Base-by-base conservation (phyloP, 2,113 vertebrate genomes). In the Pluvianellus socialis region DNA sequence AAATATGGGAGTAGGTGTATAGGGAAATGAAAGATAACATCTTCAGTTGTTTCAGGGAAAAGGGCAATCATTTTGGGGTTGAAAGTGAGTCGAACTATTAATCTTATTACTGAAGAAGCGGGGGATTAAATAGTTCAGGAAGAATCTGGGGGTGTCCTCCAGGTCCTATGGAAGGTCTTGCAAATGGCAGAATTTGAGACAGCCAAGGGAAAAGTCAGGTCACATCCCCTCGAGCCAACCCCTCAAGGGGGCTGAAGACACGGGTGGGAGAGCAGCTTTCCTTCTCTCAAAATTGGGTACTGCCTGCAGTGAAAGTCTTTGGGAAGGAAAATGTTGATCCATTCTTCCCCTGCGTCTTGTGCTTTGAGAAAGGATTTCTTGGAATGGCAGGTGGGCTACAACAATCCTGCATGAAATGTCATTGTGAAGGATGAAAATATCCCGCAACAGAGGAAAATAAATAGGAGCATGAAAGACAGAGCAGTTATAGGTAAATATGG, bases 11-110 rank as follows among this genome's bases (percentile, higher is more conserved):
- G 91, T 94, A 87, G 91, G 73, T 92, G 93, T 80, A 71, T 24
- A 79, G 84, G 93, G 95, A 96, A 96, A 92, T 47, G 68, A 72
- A 77, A 89, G 95, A 96, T 96, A 97, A 89, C 28, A 97, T 95
- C 95, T 87, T 32, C 23, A 59, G 44, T 84, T 72, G 66, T 95
- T 95, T 95, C 89, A 87, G 93, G 84, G 94, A 87, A 96, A 96
- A 96, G 87, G 94, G 91, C 94, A 86, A 88, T 68, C 40, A 4
- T 74, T 84, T 96, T 68, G 61, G 79, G 61, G 56, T 35, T 94
- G 79, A 89, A 94, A 92, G 50, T 13, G 59, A 96, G 89, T 74
- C 7, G 4, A 92, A 47, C 15, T 49, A 55, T 84, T 91, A 3
- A 17, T 91, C 55, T 79, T 55, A 11, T 18, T 58, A 24, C 66